Evolutionary conservation across 2,113 vertebrate species (phyloP).

Genomic region (Neolamprologus ventralis): DNA sequence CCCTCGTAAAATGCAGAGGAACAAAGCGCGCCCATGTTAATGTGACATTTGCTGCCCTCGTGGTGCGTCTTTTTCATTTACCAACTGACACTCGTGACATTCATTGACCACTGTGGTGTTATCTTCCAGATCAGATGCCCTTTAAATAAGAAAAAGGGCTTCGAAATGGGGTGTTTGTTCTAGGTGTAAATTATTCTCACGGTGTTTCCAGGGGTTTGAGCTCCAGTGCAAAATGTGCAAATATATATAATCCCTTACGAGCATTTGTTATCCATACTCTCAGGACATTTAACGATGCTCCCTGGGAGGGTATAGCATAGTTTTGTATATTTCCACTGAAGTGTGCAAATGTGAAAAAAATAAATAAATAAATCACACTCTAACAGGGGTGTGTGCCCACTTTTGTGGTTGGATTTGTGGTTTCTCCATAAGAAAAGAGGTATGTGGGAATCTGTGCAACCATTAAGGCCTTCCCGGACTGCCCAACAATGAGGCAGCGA

Average conservation of each 20-base stretch:
- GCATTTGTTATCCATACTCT: not conserved
- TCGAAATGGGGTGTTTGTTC: not conserved
- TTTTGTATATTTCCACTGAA: not conserved
- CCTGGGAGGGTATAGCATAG: not conserved
- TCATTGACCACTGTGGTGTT: not conserved
- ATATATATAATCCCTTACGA: not conserved
- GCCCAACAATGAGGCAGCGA: slow-evolving; percentile 50
- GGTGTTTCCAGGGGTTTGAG: not conserved
- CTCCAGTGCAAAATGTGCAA: not conserved
- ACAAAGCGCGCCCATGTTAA: not conserved
- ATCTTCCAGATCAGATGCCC: not conserved
- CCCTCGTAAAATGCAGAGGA: slow-evolving; percentile 21
- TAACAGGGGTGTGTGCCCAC: not conserved
- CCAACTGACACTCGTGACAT: slow-evolving; percentile 3
- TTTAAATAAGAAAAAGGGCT: not conserved
- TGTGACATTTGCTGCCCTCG: not conserved
- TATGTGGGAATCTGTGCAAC: slow-evolving; percentile 15
- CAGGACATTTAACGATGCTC: not conserved
- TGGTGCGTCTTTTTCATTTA: slow-evolving; percentile 15
- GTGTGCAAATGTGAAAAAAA: not conserved
- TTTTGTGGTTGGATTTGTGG: slow-evolving; percentile 12
- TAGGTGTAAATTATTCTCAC: not conserved
- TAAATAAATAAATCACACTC: not conserved
- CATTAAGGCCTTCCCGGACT: slow-evolving; percentile 51
- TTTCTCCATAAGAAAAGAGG: slow-evolving; percentile 12